These are phyloP conservation scores for Drosophila ogumai DNA, from an alignment of 1,140 invertebrate genomes.

Conservation along the genomic window DNA sequence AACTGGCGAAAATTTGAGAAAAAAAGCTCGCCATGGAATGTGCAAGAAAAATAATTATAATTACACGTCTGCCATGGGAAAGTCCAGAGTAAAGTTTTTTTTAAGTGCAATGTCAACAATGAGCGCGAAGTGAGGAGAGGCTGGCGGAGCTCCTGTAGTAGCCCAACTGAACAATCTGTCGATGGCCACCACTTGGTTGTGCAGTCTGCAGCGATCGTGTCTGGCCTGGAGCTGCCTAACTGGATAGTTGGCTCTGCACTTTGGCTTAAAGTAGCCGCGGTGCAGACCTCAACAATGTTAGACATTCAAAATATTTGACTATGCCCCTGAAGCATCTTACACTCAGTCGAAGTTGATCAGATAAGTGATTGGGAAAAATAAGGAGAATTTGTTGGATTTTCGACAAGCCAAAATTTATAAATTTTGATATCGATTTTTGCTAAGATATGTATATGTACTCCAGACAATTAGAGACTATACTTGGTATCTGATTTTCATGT, in stretches of 20 bases:
- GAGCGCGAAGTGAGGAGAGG: neutral
- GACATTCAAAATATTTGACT: conserved; percentile 21
- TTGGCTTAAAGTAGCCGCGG: neutral
- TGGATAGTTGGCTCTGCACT: conserved; percentile 36
- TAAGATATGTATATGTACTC: neutral
- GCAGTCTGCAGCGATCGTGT: conserved; percentile 40
- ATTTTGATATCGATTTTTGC: neutral
- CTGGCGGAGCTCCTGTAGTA: conserved; percentile 2
- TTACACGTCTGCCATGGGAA: conserved; percentile 51
- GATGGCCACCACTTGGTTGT: conserved; percentile 30
- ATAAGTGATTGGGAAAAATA: neutral
- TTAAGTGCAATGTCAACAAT: conserved; percentile 47
- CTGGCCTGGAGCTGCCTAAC: conserved; percentile 44
- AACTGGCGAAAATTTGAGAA: conserved; percentile 32
- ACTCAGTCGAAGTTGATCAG: neutral
- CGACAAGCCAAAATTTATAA: neutral
- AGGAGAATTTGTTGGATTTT: neutral
- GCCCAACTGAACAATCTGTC: conserved; percentile 26
- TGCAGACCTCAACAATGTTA: conserved; percentile 1
- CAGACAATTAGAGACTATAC: neutral
- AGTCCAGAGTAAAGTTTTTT: conserved; percentile 41
- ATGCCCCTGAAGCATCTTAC: neutral
- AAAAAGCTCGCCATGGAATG: conserved; percentile 28
- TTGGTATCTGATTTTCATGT: neutral
- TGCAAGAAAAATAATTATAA: conserved; percentile 52